Evolutionary conservation across 2,113 vertebrate genomes (phyloP), one percentile per base, ranked within the genome.

Genomic region (Benitochromis conjunctus): DNA sequence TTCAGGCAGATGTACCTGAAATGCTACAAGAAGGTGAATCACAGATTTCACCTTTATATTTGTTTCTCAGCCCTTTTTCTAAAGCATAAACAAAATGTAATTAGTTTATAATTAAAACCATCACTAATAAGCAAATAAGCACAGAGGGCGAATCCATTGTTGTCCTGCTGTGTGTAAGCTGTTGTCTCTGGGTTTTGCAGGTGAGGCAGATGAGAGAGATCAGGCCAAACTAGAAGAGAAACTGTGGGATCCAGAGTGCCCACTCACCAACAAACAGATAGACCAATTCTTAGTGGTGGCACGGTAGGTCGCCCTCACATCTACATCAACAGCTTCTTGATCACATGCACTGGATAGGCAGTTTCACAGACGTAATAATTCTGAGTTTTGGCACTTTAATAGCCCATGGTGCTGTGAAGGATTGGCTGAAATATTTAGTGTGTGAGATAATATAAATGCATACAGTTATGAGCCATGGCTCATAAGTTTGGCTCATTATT

Each of bases 241-340:
- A 95, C 97, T 98, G 86, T 99, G 98, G 98, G 97, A 99, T 95
- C 98, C 98, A 92, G 97, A 99, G 94, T 99, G 98, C 91, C 98
- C 98, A 36, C 97, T 99, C 91, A 98, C 96, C 82, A 98, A 97
- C 95, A 98, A 98, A 94, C 98, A 99, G 96, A 99, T 99, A 94
- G 98, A 99, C 97, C 98, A 99, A 93, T 99, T 99, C 96, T 96
- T 99, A 91, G 98, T 99, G 93, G 98, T 99, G 93, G 98, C 98
- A 91, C 97, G 98, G 98, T 99, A 95, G 87, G 89, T 89, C 16
- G 74, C 74, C 8, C 80, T 66, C n/a, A 69, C 36, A 31, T 85
- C 13, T 58, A 7, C 54, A 51, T 16, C 13, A 4, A 21, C 48
- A 53, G 29, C 54, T 29, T 31, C 46, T 10, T 14, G 16, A 24